Conservation (phyloP, 2,113 vertebrate species). For the Anoura caudifer region DNA sequence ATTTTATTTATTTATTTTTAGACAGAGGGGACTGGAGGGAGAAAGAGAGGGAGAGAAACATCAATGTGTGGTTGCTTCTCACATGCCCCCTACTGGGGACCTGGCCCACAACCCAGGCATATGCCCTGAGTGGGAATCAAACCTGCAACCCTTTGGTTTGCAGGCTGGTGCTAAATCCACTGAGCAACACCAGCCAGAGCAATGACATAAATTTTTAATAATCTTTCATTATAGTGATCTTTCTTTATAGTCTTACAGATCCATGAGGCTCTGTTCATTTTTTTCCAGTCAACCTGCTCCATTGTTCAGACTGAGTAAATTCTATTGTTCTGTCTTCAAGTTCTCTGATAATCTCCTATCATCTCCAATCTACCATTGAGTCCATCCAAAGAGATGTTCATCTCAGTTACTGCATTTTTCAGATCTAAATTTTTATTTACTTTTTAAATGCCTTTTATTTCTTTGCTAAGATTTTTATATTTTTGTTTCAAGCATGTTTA, state of each 20-base stretch:
- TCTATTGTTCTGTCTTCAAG: neutral
- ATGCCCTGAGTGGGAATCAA: too few species aligned
- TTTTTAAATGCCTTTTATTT: neutral
- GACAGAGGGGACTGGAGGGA: too few species aligned
- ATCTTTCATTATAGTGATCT: neutral
- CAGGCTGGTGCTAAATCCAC: too few species aligned
- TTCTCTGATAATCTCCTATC: constrained; percentile 1
- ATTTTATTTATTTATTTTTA: too few species aligned
- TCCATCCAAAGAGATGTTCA: neutral
- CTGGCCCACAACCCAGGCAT: too few species aligned
- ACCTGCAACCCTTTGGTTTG: too few species aligned
- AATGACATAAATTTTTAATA: neutral
- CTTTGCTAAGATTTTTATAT: neutral
- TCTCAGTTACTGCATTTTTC: constrained; percentile 6
- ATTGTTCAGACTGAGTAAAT: neutral
- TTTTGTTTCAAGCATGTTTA: neutral
- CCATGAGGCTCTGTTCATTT: neutral
- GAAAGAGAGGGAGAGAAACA: too few species aligned
- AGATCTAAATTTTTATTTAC: neutral
- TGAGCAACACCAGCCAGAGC: too few species aligned
- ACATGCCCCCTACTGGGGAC: too few species aligned
- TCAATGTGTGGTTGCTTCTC: too few species aligned
- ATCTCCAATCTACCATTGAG: neutral
- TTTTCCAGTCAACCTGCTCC: neutral
- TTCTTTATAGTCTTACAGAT: neutral